phyloP scores from a whole-genome alignment of 2,797 vertebrate species.

The Coluber constrictor region DNA sequence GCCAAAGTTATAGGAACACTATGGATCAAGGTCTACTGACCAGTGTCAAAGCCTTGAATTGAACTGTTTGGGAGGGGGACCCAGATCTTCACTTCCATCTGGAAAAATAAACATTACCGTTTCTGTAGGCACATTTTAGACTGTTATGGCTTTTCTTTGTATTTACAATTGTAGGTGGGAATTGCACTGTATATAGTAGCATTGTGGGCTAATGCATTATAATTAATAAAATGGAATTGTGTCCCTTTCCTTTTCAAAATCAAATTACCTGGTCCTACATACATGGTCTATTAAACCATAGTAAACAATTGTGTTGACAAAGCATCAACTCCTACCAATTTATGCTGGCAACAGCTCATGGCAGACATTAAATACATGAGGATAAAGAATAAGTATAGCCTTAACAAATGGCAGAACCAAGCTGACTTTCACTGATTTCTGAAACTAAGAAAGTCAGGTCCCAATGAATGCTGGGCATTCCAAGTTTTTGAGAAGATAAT shows the following conservation, averaged over 20 bases:
- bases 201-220: neutral
- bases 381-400: neutral
- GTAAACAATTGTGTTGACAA: neutral
- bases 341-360: neutral
- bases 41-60: neutral
- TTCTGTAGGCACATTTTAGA: neutral
- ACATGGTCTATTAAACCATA: neutral
- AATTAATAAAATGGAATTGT: neutral
- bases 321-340: neutral
- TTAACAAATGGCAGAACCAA: neutral
- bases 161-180: neutral
- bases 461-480: neutral
- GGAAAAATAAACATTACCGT: neutral
- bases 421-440: neutral
- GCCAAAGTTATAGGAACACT: neutral
- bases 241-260: neutral
- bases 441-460: neutral
- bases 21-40: neutral
- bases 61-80: neutral
- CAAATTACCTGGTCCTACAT: neutral
- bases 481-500: neutral
- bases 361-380: neutral
- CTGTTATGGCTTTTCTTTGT: neutral
- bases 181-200: neutral
- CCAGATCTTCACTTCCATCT: neutral